Evolutionary conservation across 2,888 invertebrate genomes (phyloP).

Genomic region (Thyatira batis): DNA sequence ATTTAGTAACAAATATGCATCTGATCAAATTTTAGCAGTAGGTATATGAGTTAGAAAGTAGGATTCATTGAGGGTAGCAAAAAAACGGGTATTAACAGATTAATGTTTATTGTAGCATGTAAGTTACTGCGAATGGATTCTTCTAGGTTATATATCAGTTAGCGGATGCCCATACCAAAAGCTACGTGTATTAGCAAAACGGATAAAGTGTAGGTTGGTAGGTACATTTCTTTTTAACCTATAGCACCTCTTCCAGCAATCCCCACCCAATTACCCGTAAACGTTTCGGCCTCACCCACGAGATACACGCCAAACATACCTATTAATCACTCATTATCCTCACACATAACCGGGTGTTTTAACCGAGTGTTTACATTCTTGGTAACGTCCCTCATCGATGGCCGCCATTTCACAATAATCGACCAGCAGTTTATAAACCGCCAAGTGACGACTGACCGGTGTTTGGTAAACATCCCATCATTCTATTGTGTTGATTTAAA

Average conservation of each 20-base stretch:
- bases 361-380: conserved; percentile 34
- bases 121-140: too few relatives aligned
- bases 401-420: conserved; percentile 25
- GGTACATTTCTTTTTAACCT: too few relatives aligned
- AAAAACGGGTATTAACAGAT: too few relatives aligned
- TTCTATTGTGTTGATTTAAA: conserved; percentile 1
- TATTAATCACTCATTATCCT: not conserved
- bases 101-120: too few relatives aligned
- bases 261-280: not conserved
- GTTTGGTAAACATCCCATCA: conserved; percentile 17
- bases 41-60: too few relatives aligned
- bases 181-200: too few relatives aligned
- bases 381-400: conserved; percentile 42
- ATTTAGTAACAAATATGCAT: too few relatives aligned
- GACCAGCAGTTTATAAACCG: conserved; percentile 19
- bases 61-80: too few relatives aligned
- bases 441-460: conserved; percentile 7
- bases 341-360: not conserved
- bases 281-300: not conserved
- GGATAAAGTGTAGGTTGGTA: too few relatives aligned
- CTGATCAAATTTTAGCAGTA: too few relatives aligned
- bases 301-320: not conserved
- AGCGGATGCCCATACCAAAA: too few relatives aligned
- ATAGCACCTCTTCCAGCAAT: not conserved
- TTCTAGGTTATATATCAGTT: too few relatives aligned